These are phyloP conservation scores for Platichthys flesus DNA, from an alignment of 2,113 vertebrate species.

Conservation along the genomic window DNA sequence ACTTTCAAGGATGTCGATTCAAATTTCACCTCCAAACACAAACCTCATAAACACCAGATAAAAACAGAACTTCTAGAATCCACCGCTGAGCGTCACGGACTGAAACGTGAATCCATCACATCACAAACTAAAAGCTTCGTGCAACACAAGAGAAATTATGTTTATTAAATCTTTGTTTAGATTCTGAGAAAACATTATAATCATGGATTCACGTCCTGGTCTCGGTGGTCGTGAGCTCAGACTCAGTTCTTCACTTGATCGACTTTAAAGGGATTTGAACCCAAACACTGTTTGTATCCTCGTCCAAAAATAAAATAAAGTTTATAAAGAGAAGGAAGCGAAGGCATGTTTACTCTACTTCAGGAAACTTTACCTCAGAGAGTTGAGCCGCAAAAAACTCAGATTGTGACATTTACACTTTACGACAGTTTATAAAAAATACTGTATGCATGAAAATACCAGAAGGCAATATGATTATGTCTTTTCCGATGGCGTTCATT, in stretches of 20 bases:
- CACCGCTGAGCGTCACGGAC: too few relatives aligned
- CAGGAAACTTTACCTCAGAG: conserved; percentile 80
- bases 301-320: conserved; percentile 22
- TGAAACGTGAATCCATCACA: too few relatives aligned
- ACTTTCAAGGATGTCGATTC: conserved; percentile 35
- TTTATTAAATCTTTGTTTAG: conserved; percentile 22
- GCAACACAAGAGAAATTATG: neutral
- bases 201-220: too few relatives aligned
- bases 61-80: neutral
- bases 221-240: too few relatives aligned
- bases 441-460: conserved; percentile 63
- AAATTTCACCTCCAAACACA: conserved; percentile 8
- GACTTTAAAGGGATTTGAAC: conserved; percentile 32
- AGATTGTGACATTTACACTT: conserved; percentile 55
- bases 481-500: conserved; percentile 35
- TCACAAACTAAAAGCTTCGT: neutral
- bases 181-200: neutral
- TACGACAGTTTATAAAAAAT: conserved; percentile 27
- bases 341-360: conserved; percentile 56
- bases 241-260: neutral
- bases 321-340: conserved; percentile 5
- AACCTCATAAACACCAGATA: neutral
- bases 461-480: conserved; percentile 31
- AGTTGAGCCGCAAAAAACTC: conserved; percentile 51
- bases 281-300: conserved; percentile 19